Conservation (phyloP, 2,888 invertebrate genomes). For the Oxycera nigricornis region DNA sequence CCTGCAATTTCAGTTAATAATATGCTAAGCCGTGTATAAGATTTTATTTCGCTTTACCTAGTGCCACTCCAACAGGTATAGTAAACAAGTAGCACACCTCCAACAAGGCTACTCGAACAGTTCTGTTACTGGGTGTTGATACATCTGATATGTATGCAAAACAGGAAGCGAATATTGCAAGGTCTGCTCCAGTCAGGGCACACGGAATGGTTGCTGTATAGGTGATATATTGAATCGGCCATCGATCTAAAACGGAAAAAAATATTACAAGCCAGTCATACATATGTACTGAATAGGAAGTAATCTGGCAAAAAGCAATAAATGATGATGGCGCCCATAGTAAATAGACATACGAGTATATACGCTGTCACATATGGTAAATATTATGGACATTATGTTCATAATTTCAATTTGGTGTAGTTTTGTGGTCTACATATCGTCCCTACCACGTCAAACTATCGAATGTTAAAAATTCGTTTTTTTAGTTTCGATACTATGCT, state of each 20-base stretch:
- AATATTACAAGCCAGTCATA: too few relatives aligned
- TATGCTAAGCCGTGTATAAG: background rate
- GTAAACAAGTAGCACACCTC: slow-evolving; percentile 84
- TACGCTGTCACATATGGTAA: too few relatives aligned
- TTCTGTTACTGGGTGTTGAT: slow-evolving; percentile 72
- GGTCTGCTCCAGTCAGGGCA: slow-evolving; percentile 78
- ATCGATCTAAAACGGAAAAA: slow-evolving; percentile 55
- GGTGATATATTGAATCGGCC: slow-evolving; percentile 78
- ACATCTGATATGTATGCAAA: slow-evolving; percentile 84
- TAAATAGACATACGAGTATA: too few relatives aligned
- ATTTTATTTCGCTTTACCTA: slow-evolving; percentile 64
- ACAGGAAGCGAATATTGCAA: slow-evolving; percentile 80
- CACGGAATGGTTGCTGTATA: slow-evolving; percentile 79
- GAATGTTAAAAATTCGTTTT: too few relatives aligned
- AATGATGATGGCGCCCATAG: too few relatives aligned
- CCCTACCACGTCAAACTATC: too few relatives aligned
- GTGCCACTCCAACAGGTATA: slow-evolving; percentile 81
- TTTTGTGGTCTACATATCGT: too few relatives aligned
- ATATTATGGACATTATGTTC: too few relatives aligned
- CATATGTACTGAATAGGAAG: too few relatives aligned
- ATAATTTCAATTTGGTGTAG: too few relatives aligned
- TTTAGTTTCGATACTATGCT: too few relatives aligned
- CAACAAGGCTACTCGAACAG: slow-evolving; percentile 79
- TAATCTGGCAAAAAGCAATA: too few relatives aligned
- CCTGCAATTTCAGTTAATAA: slow-evolving; percentile 66